Base-by-base conservation (phyloP, 1,140 invertebrate species). In the Teleogryllus occipitalis region DNA sequence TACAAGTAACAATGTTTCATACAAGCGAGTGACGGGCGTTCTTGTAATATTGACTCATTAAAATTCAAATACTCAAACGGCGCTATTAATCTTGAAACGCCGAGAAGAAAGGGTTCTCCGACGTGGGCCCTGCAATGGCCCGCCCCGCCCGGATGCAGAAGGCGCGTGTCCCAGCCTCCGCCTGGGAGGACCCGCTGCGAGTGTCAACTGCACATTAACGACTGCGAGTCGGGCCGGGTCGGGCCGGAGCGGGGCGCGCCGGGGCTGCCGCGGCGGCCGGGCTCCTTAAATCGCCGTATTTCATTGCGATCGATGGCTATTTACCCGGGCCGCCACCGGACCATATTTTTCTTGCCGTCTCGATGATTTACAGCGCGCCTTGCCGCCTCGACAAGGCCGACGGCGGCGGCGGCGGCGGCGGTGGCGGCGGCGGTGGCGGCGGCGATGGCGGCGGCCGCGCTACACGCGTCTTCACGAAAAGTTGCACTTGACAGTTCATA, bases 271-370 rank as follows among this genome's bases (percentile, higher is more conserved):
- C 54, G 54, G 18, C 54, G 54, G 2, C 10, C 54, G 10, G 54
- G 18, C 54, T 65, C 54, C 54, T 65, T 65, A 65, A 65, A 65
- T 14, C 54, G 54, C 54, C 18, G 54, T 65, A 65, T 14, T 65
- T 65, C 54, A 65, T 18, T 1, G 54, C 54, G 54, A 65, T 65
- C 54, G 54, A 65, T 65, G 54, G 54, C 10, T 65, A 65, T 65
- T 65, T 65, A 65, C 54, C 54, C 54, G 54, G 18, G 54, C 54
- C 54, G 18, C 54, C 54, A 65, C 54, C 54, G 54, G 54, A 18
- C 54, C 18, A 65, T 65, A 65, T 65, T 65, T 65, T 65, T 65
- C 54, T 65, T 65, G 54, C 54, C 54, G 54, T 65, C 54, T 65
- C 18, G 54, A 65, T 65, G 54, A 65, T 65, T 65, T 65, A 65